Conservation (phyloP, 2,888 invertebrate species). For the Drosophila hawaiiensis region DNA sequence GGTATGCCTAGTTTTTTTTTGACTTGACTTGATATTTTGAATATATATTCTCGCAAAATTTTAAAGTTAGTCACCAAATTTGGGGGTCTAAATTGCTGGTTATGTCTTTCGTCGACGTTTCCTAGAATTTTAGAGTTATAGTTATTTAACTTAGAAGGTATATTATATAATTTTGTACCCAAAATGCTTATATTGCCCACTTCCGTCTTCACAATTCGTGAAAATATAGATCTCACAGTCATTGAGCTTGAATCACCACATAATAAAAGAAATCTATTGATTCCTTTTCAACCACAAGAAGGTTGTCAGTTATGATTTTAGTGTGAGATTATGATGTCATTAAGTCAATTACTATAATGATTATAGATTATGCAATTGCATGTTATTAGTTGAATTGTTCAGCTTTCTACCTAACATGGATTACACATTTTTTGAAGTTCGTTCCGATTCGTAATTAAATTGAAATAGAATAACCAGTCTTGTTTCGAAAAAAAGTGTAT, state of each 20-base stretch:
- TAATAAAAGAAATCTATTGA: too few relatives aligned
- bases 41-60: too few relatives aligned
- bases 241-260: too few relatives aligned
- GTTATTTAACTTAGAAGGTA: background rate
- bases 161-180: background rate
- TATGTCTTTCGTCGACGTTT: background rate
- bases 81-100: background rate
- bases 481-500: background rate
- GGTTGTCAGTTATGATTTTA: too few relatives aligned
- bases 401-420: background rate
- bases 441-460: background rate
- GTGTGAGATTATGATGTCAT: background rate
- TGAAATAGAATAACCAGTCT: background rate
- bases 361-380: background rate
- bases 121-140: background rate
- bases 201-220: too few relatives aligned
- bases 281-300: too few relatives aligned
- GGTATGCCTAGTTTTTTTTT: too few relatives aligned
- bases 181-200: background rate
- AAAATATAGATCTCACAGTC: too few relatives aligned
- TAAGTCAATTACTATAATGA: background rate
- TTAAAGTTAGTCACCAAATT: too few relatives aligned
- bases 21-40: too few relatives aligned
- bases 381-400: background rate
- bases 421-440: background rate